phyloP scores from a whole-genome alignment of 2,888 invertebrate genomes.

The Brassicogethes aeneus region DNA sequence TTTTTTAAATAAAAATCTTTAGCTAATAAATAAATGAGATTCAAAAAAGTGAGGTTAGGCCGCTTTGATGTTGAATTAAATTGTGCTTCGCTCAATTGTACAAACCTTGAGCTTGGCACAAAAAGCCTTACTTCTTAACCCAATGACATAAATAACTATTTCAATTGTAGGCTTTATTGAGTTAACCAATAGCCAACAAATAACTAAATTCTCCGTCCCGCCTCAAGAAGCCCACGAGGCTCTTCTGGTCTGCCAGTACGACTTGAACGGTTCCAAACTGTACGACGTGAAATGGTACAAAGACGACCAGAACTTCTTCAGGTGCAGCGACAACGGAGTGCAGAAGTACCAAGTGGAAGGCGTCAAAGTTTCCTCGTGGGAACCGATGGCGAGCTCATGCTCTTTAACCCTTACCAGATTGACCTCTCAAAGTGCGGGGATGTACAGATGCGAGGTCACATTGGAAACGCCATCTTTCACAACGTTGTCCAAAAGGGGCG shows the following conservation, averaged over 20 bases:
- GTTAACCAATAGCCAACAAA: too few relatives aligned
- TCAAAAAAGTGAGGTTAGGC: too few relatives aligned
- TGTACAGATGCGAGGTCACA: background rate
- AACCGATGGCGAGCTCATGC: background rate
- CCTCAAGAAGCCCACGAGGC: background rate
- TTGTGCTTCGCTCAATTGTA: too few relatives aligned
- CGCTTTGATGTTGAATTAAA: too few relatives aligned
- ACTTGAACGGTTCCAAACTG: slow-evolving; percentile 19
- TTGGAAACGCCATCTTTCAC: background rate
- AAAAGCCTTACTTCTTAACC: too few relatives aligned
- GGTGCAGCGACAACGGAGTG: slow-evolving; percentile 2
- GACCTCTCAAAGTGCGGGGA: background rate
- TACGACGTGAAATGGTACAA: slow-evolving; percentile 33
- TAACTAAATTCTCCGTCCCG: background rate
- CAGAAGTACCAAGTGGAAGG: background rate
- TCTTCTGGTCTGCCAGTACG: slow-evolving; percentile 25
- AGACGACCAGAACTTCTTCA: slow-evolving; percentile 25
- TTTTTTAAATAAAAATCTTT: too few relatives aligned
- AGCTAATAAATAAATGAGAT: too few relatives aligned
- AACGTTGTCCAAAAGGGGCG: background rate
- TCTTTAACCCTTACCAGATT: background rate
- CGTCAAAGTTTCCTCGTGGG: background rate
- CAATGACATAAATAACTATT: too few relatives aligned
- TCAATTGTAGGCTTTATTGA: too few relatives aligned
- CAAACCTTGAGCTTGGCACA: too few relatives aligned